These are phyloP conservation scores for Holocentrus rufus DNA, from an alignment of 2,797 vertebrate genomes.

Conservation along the genomic window DNA sequence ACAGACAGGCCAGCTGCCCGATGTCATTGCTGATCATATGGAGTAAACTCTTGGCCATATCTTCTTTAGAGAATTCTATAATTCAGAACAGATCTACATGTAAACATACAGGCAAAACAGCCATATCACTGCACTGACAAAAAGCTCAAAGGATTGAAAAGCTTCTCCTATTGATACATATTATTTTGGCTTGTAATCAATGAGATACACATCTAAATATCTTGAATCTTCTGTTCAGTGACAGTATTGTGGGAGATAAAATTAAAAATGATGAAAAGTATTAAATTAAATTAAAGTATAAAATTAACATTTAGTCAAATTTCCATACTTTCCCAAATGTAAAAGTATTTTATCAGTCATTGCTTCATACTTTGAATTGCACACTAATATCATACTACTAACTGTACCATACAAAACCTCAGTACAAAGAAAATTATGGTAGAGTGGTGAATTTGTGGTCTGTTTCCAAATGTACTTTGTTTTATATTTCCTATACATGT, in stretches of 20 bases:
- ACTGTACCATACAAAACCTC: not conserved
- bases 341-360: not conserved
- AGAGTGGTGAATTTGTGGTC: not conserved
- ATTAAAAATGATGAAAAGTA: not conserved
- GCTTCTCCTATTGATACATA: not conserved
- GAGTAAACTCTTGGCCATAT: constrained; percentile 97
- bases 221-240: not conserved
- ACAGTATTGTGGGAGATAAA: not conserved
- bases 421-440: not conserved
- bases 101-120: not conserved
- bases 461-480: not conserved
- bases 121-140: not conserved
- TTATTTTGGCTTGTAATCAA: not conserved
- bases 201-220: not conserved
- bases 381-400: not conserved
- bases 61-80: constrained; percentile 95
- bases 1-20: constrained; percentile 96
- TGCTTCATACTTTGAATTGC: not conserved
- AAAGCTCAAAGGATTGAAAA: not conserved
- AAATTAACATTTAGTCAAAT: too few species aligned
- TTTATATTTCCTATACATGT: not conserved
- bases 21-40: constrained; percentile 99
- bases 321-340: not conserved
- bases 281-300: not conserved
- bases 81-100: not conserved